Evolutionary conservation across 2,113 vertebrate species (phyloP), one percentile per base, ranked within the genome.

Genomic region (Dipodomys spectabilis): DNA sequence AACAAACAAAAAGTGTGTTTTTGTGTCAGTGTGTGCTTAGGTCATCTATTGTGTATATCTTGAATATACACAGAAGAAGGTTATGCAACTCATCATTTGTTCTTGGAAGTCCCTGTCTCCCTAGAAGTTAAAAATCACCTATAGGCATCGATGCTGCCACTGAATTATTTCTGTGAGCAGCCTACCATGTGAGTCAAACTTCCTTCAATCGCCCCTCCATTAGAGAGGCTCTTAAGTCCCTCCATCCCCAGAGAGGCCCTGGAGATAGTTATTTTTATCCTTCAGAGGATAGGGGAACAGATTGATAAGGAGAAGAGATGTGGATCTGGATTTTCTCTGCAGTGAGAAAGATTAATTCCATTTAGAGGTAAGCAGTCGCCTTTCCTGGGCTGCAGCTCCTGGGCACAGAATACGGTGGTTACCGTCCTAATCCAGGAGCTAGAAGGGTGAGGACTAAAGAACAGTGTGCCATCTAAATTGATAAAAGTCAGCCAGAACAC

Each of bases 181-280:
- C 39, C 67, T 44, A 45, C 44, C 20, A 10, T 28, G 2, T 1
- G 7, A 3, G 30, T 74, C 65, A 72, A 65, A 78, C 32, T 62
- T 49, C 35, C 65, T 80, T 30, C 73, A 53, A 32, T 9, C 27
- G 12, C 27, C 23, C 7, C 8, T 69, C 11, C n/a, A 79, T 69
- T 6, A 7, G 15, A 35, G n/a, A 23, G 27, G n/a, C 15, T 45
- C 35, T 72, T 49, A 67, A 62, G 67, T 0, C 39, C 39, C 92
- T 90, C 18, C 64, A 28, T 20, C 2, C 0, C 10, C 67, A 4
- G 49, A 35, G 93, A 92, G 89, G 68, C 86, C 88, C 75, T 25
- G 12, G 9, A 88, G 60, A 44, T 1, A 1, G 84, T 69, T 95
- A 90, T 95, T 92, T 96, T 96, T 95, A 96, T 93, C 89, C 81